Conservation (phyloP, 1,140 invertebrate species). For the Drosophila bifasciata region DNA sequence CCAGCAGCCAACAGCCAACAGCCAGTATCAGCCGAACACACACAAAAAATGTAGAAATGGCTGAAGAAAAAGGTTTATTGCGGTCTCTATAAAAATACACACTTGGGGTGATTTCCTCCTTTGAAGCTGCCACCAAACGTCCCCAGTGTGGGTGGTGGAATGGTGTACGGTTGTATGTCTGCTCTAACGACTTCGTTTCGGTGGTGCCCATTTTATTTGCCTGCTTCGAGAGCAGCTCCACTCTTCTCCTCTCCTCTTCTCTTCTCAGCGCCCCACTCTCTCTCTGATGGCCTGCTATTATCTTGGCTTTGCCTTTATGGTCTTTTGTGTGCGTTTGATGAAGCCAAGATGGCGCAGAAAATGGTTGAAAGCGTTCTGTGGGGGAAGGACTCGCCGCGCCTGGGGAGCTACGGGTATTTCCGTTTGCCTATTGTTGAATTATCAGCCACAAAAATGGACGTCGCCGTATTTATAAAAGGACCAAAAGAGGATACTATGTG, state of each 20-base stretch:
- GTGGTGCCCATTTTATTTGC: slow-evolving; percentile 78
- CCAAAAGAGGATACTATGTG: slow-evolving; percentile 36
- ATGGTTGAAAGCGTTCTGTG: slow-evolving; percentile 44
- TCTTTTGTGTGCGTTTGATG: slow-evolving; percentile 82
- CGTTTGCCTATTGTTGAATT: slow-evolving; percentile 64
- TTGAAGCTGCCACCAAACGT: slow-evolving; percentile 70
- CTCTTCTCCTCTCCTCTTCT: slow-evolving; percentile 30
- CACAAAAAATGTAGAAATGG: slow-evolving; percentile 46
- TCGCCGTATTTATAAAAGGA: slow-evolving; percentile 71
- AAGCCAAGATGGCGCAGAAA: slow-evolving; percentile 79
- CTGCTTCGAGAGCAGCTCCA: slow-evolving; percentile 51
- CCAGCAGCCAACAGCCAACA: slow-evolving; percentile 21
- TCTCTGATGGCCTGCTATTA: slow-evolving; percentile 58
- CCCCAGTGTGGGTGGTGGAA: slow-evolving; percentile 52
- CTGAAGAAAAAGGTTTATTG: slow-evolving; percentile 79
- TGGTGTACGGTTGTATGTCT: slow-evolving; percentile 20
- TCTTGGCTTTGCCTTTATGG: slow-evolving; percentile 81
- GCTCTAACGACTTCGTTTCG: slow-evolving; percentile 74
- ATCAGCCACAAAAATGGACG: slow-evolving; percentile 82
- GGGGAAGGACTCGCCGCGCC: slow-evolving; percentile 5
- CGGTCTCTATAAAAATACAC: slow-evolving; percentile 82
- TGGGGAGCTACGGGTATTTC: slow-evolving; percentile 43
- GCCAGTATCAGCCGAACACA: slow-evolving; percentile 16
- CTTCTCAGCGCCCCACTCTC: slow-evolving; percentile 11
- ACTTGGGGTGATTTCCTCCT: slow-evolving; percentile 79